Conservation (phyloP, 2,113 vertebrate species). For the Cyprinodon tularosa region DNA sequence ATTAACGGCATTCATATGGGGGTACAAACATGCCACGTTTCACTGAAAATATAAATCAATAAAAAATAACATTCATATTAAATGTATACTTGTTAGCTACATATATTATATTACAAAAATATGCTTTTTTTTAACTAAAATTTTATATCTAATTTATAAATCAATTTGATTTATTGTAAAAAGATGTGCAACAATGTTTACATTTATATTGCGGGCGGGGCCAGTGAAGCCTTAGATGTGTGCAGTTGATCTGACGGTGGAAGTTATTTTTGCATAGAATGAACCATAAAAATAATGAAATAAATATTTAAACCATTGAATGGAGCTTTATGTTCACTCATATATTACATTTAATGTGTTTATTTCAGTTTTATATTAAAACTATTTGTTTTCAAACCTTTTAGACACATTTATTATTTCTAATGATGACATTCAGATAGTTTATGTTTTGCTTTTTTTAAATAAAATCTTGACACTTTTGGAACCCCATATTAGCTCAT, state of each 20-base stretch:
- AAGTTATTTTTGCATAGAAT: no score
- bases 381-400: neutral
- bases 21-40: neutral
- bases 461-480: neutral
- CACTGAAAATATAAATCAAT: neutral
- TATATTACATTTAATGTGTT: neutral
- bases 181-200: neutral
- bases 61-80: neutral
- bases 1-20: neutral
- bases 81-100: no score
- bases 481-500: neutral
- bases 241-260: no score
- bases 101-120: no score
- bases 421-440: neutral
- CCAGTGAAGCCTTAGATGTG: no score
- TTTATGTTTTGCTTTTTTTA: no score
- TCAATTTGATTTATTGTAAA: neutral
- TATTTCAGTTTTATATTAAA: neutral
- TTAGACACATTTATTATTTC: neutral
- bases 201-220: neutral
- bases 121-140: neutral
- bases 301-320: neutral
- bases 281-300: neutral
- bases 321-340: neutral
- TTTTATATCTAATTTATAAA: neutral